Evolutionary conservation across 2,888 invertebrate genomes (phyloP).

Genomic region (Anarsia innoxiella): DNA sequence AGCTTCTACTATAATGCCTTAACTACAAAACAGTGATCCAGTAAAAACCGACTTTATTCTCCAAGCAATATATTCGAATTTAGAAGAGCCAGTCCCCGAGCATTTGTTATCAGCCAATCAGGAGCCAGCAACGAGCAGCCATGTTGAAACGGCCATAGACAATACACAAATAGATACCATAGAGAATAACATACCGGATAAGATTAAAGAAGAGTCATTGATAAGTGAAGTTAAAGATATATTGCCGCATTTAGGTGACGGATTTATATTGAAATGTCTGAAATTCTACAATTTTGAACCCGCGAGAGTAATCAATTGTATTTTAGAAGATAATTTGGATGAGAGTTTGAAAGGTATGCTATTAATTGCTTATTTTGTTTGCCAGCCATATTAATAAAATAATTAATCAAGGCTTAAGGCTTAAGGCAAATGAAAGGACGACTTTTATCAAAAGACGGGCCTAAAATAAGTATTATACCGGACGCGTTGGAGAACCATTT

Average conservation of each 20-base stretch:
- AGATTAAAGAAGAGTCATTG: constrained; percentile 61
- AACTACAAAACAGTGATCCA: constrained; percentile 52
- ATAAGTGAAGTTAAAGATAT: constrained; percentile 83
- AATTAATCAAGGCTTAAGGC: too few relatives aligned
- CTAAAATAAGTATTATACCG: too few relatives aligned
- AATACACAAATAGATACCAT: constrained; percentile 20
- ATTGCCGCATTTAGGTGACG: constrained; percentile 88
- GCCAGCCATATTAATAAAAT: too few relatives aligned
- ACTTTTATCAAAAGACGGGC: too few relatives aligned
- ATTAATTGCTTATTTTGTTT: too few relatives aligned
- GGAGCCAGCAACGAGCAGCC: constrained; percentile 36
- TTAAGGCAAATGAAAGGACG: too few relatives aligned
- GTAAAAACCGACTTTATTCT: constrained; percentile 73
- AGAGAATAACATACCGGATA: constrained; percentile 56
- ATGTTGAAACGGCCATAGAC: constrained; percentile 24
- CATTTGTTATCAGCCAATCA: constrained; percentile 12
- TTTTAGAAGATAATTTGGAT: constrained; percentile 82
- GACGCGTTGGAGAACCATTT: too few relatives aligned
- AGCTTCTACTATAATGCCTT: too few relatives aligned
- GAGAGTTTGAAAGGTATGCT: constrained; percentile 48
- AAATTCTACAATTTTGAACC: constrained; percentile 84
- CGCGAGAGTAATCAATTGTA: constrained; percentile 86
- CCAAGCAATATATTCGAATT: constrained; percentile 65
- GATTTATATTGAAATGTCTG: constrained; percentile 82
- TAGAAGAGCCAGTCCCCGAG: constrained; percentile 54